Conservation (phyloP, 2,113 vertebrate genomes). For the Microcebus jonahi region DNA sequence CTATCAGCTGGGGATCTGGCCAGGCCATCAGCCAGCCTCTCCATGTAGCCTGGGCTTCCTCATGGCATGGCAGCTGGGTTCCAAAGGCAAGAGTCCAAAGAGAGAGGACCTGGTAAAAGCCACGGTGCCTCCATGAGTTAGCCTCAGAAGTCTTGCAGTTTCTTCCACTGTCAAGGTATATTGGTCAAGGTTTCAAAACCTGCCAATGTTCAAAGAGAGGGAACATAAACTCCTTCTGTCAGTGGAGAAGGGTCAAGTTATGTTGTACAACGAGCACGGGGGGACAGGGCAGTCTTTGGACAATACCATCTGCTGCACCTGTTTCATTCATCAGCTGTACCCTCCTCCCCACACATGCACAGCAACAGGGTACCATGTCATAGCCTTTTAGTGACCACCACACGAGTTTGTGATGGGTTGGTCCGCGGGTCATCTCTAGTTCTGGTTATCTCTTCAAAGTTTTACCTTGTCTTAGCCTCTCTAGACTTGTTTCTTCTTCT, state of each 20-base stretch:
- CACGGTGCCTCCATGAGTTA: neutral
- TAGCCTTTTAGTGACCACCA: neutral
- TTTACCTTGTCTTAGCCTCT: neutral
- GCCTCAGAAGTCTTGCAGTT: neutral
- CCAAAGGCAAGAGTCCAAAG: neutral
- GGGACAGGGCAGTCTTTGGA: neutral
- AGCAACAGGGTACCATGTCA: too few species aligned
- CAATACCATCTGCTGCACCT: neutral
- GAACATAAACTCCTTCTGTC: neutral
- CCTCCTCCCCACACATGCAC: accelerated
- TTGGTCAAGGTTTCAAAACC: neutral
- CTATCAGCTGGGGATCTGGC: neutral
- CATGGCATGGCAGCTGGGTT: neutral
- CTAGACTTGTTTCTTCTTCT: neutral
- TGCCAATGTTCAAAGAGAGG: neutral
- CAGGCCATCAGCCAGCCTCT: neutral
- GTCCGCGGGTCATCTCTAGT: accelerated
- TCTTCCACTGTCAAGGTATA: neutral
- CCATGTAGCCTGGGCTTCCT: neutral
- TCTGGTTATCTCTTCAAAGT: neutral
- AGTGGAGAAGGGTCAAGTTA: neutral
- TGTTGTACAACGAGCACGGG: neutral
- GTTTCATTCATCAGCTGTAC: neutral
- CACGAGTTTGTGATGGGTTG: neutral
- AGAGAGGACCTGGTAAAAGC: neutral